These are phyloP conservation scores for Microcebus lehilahytsara DNA, from an alignment of 2,113 vertebrate genomes.

Conservation along the genomic window DNA sequence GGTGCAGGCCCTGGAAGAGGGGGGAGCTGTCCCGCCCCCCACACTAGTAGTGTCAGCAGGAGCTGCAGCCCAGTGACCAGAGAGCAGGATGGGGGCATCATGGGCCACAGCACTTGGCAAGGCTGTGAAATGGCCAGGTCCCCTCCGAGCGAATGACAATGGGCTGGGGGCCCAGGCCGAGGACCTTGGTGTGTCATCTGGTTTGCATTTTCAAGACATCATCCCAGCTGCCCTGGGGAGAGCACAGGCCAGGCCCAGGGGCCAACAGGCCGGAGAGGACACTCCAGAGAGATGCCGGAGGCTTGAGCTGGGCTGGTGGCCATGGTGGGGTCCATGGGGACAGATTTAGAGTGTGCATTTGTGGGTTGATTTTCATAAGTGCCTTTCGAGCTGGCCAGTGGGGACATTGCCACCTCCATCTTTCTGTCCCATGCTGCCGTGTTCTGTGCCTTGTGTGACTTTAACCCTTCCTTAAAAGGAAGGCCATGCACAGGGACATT, in stretches of 20 bases:
- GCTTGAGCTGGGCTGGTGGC: neutral
- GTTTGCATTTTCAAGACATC: neutral
- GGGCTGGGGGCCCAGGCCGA: fast-evolving
- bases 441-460: fast-evolving
- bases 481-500: too few species aligned
- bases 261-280: too few species aligned
- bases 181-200: fast-evolving
- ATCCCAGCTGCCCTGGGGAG: neutral
- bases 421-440: neutral
- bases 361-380: neutral
- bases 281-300: neutral
- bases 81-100: too few species aligned
- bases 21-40: too few species aligned
- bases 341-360: neutral
- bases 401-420: neutral
- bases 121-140: too few species aligned
- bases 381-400: neutral
- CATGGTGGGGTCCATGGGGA: neutral
- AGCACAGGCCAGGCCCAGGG: neutral
- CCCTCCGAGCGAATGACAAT: neutral
- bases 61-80: neutral
- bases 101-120: fast-evolving
- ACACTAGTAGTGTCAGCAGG: neutral
- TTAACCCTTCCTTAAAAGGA: neutral
- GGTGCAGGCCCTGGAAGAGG: neutral